phyloP scores from a whole-genome alignment of 2,888 invertebrate genomes.

The Ischnus inquisitorius region DNA sequence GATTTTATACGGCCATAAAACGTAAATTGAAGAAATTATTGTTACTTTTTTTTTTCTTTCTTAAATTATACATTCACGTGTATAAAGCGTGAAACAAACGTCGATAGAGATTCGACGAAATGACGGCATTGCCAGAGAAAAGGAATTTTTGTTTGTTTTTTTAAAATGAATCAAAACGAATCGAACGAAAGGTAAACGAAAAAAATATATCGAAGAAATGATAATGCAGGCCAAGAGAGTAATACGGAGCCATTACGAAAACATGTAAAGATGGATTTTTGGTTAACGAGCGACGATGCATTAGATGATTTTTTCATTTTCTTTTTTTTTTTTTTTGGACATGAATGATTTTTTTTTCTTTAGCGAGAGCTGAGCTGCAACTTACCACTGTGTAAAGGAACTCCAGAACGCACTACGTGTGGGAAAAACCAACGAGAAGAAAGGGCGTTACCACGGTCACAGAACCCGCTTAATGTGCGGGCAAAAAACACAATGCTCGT shows the following conservation, averaged over 20 bases:
- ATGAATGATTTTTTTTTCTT: conserved; percentile 70
- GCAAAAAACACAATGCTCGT: conserved; percentile 75
- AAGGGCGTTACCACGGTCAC: conserved; percentile 86
- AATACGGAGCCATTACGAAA: conserved; percentile 74
- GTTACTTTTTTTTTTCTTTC: not conserved
- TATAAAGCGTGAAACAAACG: conserved; percentile 31
- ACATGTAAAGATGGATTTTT: conserved; percentile 75
- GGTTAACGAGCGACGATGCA: conserved; percentile 75
- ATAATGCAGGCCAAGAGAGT: conserved; percentile 70
- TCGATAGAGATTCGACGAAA: conserved; percentile 46
- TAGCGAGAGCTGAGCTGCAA: conserved; percentile 88
- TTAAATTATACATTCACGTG: not conserved
- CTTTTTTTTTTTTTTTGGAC: conserved; percentile 56
- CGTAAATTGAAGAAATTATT: not conserved
- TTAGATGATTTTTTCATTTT: conserved; percentile 66
- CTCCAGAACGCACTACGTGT: conserved; percentile 98
- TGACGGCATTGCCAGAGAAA: conserved; percentile 45
- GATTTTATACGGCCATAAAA: not conserved
- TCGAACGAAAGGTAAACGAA: conserved; percentile 27
- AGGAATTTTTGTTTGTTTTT: conserved; percentile 9
- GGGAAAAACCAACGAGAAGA: conserved; percentile 86
- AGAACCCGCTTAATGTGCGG: conserved; percentile 82
- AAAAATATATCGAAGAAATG: conserved; percentile 49
- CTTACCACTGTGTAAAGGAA: conserved; percentile 99
- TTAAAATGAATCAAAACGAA: conserved; percentile 34